Evolutionary conservation across 2,113 vertebrate species (phyloP).

Genomic region (Mastomys natalensis): DNA sequence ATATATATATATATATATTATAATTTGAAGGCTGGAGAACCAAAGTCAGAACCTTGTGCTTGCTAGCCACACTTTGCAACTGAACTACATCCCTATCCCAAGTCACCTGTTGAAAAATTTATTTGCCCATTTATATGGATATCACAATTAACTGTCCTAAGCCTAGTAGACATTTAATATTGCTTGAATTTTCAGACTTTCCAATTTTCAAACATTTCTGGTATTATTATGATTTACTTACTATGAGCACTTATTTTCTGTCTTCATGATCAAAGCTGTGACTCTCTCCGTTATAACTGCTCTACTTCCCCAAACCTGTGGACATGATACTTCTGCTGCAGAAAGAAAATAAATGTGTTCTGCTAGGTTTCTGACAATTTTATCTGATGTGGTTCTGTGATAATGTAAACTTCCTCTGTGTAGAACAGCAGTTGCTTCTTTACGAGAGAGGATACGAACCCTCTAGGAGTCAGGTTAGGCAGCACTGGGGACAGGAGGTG

Average conservation of each 20-base stretch:
- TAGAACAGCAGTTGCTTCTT: background rate
- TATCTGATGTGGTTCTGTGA: background rate
- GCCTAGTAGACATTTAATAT: background rate
- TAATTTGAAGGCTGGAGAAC: background rate
- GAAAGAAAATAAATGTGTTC: background rate
- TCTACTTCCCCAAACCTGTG: background rate
- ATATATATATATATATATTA: too few relatives aligned
- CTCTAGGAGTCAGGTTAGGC: background rate
- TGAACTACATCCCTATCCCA: background rate
- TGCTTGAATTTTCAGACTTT: background rate
- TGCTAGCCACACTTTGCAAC: background rate
- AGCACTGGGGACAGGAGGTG: background rate
- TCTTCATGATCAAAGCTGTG: background rate
- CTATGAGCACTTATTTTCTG: background rate
- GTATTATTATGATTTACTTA: background rate
- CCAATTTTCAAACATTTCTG: background rate
- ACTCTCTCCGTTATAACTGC: background rate
- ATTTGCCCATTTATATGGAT: background rate
- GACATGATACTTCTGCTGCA: background rate
- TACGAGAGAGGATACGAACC: background rate
- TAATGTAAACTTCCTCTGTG: background rate
- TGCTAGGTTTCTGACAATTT: constrained; percentile 3
- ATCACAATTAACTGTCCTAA: background rate
- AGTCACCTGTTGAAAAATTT: background rate
- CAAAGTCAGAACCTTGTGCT: too few relatives aligned